Evolutionary conservation across 2,888 invertebrate species (phyloP).

Genomic region (Lobophora halterata): DNA sequence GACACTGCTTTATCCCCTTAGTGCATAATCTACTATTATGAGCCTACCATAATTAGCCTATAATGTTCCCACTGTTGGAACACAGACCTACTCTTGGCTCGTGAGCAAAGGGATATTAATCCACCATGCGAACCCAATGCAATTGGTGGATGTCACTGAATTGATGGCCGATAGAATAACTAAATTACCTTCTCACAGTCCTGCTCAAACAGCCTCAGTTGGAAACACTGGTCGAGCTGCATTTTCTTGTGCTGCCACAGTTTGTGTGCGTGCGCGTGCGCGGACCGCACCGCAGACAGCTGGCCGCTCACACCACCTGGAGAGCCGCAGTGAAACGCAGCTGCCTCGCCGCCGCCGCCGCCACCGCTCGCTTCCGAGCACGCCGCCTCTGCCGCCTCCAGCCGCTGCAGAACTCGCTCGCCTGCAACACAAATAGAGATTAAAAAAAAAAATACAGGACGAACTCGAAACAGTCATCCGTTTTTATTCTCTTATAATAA

Average conservation of each 20-base stretch:
- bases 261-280: conserved; percentile 94
- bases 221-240: conserved; percentile 97
- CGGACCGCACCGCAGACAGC: conserved; percentile 92
- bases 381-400: conserved; percentile 75
- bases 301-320: conserved; percentile 88
- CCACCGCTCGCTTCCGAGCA: conserved; percentile 85
- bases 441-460: too few species aligned
- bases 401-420: conserved; percentile 84
- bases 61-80: too few species aligned
- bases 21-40: too few species aligned
- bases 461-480: too few species aligned
- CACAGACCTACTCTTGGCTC: too few species aligned
- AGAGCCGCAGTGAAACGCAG: conserved; percentile 87
- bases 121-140: too few species aligned
- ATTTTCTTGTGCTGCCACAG: conserved; percentile 97
- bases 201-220: conserved; percentile 96
- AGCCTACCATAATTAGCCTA: too few species aligned
- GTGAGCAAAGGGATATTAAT: too few species aligned
- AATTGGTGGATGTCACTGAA: too few species aligned
- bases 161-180: not conserved
- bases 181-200: conserved; percentile 94
- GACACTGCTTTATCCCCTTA: too few species aligned
- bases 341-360: conserved; percentile 80
- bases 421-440: conserved; percentile 62
- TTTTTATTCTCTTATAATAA: too few species aligned